A percentile compares a stretch with the other conserved stretches of the same genome.
Evolutionary conservation across 2,113 vertebrate genomes (phyloP).

Genomic region (Desmodus rotundus): DNA sequence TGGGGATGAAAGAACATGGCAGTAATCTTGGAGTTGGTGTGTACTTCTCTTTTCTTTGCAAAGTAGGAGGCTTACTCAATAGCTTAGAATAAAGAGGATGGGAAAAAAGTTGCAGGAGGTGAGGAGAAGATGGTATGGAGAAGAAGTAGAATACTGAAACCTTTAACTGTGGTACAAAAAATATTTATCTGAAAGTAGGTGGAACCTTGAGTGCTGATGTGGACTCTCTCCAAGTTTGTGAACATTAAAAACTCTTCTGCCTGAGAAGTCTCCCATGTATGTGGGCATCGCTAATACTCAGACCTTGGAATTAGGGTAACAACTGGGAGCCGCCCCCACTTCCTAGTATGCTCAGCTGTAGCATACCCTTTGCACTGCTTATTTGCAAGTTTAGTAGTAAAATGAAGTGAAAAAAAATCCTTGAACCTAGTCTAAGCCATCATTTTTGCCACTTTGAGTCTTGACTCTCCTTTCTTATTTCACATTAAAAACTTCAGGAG

Average conservation of each 20-base stretch:
- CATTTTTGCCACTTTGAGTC: neutral
- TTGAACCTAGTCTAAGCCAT: neutral
- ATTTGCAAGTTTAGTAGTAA: neutral
- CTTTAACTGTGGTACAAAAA: neutral
- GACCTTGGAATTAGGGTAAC: neutral
- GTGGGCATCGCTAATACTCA: neutral
- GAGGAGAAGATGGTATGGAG: neutral
- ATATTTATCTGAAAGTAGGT: neutral
- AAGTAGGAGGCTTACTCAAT: neutral
- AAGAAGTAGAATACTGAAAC: neutral
- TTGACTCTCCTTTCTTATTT: neutral
- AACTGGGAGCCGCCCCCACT: neutral
- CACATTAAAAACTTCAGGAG: neutral
- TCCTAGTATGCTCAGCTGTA: neutral
- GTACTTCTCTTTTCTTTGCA: neutral
- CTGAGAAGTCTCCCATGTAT: neutral
- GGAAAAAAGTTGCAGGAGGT: neutral
- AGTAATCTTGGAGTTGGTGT: neutral
- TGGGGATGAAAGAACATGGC: neutral
- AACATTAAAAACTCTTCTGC: neutral
- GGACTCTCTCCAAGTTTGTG: fast-evolving
- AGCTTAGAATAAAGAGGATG: neutral
- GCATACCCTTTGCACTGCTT: neutral
- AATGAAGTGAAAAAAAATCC: neutral
- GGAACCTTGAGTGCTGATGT: neutral